Evolutionary conservation across 2,113 vertebrate species (phyloP), one percentile per base, ranked within the genome.

Genomic region (Thomomys bottae): DNA sequence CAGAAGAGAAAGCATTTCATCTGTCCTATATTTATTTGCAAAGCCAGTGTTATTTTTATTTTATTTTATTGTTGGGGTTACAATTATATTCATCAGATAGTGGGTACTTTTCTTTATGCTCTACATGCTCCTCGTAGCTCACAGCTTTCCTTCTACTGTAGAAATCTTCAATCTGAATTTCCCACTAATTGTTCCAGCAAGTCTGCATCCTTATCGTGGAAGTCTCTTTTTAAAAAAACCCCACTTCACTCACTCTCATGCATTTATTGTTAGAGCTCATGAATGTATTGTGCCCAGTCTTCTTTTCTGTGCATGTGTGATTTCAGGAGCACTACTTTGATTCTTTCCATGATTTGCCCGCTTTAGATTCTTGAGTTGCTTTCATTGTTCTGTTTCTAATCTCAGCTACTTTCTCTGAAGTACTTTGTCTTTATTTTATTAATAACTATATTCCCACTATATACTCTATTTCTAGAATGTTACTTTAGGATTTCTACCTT

Each of bases 381-480:
- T 30, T 79, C 54, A 49, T 49, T 49, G 45, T 49, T 57, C 24
- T 84, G 71, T 5, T 34, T 1, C 38, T 82, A 75, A n/a, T 2
- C 4, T 70, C 45, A 73, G 14, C 32, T 77, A n/a, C 30, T 34
- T 45, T 59, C 54, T 68, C 23, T 57, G 38, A 34, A 21, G 73
- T 73, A 67, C 66, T 66, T 40, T 32, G 34, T 68, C 38, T 81
- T 85, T 8, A 73, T 21, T 90, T 92, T 79, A 88, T 8, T 57
- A n/a, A 66, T 82, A 32, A 45, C 32, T 8, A 3, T 12, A n/a
- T 42, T 49, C 26, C 26, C 57, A 64, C 49, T 17, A 63, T 24
- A 9, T 54, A 34, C 30, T 77, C 8, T 1, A 4, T 79, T 61
- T 87, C 11, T 49, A 84, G 24, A 85, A 75, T 75, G 10, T 32